A percentile compares a stretch with the other conserved stretches of the same genome.
phyloP scores from a whole-genome alignment of 1,140 invertebrate genomes.

The Brachionus sp. region DNA sequence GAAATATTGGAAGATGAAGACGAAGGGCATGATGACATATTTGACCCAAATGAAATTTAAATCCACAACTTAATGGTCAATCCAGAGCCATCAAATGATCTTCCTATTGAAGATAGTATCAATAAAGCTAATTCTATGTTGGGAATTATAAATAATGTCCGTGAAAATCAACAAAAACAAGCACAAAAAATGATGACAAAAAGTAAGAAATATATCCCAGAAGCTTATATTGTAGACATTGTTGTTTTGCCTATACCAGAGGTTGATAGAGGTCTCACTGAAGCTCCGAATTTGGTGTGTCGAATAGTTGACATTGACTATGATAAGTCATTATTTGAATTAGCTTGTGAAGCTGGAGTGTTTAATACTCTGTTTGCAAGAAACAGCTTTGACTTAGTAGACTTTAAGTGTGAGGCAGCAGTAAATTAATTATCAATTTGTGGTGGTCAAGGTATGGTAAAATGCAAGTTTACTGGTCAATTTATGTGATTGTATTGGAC shows the following conservation, averaged over 20 bases:
- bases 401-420: background rate
- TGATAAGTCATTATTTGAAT: background rate
- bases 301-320: background rate
- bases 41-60: background rate
- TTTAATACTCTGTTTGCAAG: background rate
- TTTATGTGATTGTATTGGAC: too few species aligned
- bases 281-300: background rate
- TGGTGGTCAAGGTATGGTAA: too few species aligned
- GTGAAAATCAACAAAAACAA: conserved; percentile 1
- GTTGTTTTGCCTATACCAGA: background rate
- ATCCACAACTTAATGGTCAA: background rate
- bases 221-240: background rate
- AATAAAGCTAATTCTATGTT: background rate
- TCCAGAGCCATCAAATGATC: too few species aligned
- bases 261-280: too few species aligned
- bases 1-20: too few species aligned
- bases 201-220: background rate
- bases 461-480: too few species aligned
- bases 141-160: background rate
- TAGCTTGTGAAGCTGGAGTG: background rate
- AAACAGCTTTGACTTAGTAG: background rate
- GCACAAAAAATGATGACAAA: background rate
- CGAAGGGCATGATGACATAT: background rate
- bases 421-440: too few species aligned
- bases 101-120: background rate